Evolutionary conservation across 2,113 vertebrate genomes (phyloP).

Genomic region (Enhydra lutris): DNA sequence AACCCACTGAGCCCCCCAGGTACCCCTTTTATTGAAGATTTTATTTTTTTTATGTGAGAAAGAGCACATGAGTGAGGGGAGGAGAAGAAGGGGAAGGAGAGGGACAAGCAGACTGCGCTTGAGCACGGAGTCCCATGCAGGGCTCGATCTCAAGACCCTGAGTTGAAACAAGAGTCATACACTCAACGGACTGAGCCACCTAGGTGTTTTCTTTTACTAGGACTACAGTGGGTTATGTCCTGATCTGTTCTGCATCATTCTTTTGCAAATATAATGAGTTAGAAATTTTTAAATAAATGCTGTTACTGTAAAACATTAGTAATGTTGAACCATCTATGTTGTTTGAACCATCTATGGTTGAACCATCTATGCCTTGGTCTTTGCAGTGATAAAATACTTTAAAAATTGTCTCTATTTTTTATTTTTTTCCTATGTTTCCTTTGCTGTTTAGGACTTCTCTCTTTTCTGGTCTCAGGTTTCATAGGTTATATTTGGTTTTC

Average conservation of each 20-base stretch:
- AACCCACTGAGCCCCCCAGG: no score
- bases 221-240: background rate
- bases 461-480: constrained; percentile 13
- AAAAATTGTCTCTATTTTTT: background rate
- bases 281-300: background rate
- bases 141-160: no score
- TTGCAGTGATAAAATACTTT: background rate
- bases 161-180: no score
- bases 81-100: no score
- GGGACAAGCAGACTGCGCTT: no score
- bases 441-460: background rate
- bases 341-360: background rate
- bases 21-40: no score
- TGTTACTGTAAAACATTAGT: background rate
- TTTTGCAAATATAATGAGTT: background rate
- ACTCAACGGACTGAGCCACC: no score
- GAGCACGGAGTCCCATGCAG: no score
- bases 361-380: background rate
- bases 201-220: background rate
- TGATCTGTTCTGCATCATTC: background rate
- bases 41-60: no score
- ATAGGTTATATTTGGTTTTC: constrained; percentile 1
- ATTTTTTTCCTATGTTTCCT: background rate
- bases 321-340: no score
- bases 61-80: no score